Evolutionary conservation across 2,113 vertebrate genomes (phyloP).

Genomic region (Mionectes macconnelli): DNA sequence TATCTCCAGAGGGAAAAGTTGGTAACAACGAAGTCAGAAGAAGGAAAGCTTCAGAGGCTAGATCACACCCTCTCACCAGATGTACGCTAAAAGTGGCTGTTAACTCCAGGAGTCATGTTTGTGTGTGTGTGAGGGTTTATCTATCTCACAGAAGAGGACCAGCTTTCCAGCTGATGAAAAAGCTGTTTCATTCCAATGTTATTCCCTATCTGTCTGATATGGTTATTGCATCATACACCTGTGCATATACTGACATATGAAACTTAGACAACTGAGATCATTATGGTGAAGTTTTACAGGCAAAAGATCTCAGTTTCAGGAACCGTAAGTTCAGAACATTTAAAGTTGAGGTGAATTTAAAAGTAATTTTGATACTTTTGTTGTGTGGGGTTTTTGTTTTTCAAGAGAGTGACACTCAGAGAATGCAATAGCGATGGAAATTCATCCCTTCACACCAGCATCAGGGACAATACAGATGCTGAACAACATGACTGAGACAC

Average conservation of each 20-base stretch:
- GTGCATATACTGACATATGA: neutral
- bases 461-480: neutral
- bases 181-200: neutral
- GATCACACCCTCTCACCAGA: neutral
- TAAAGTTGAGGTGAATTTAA: neutral
- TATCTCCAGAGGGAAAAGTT: neutral
- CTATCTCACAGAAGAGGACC: neutral
- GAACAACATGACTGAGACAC: neutral
- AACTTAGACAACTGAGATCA: neutral
- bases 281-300: neutral
- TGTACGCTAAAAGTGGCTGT: neutral
- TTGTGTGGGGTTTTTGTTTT: neutral
- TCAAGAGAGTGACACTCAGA: neutral
- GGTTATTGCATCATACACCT: neutral
- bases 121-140: neutral
- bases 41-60: neutral
- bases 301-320: neutral
- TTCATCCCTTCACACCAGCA: too few species aligned
- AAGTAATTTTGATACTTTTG: neutral
- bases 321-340: neutral
- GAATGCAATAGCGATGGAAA: neutral
- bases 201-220: neutral
- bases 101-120: neutral
- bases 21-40: neutral
- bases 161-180: neutral